Base-by-base conservation (phyloP, 1,140 invertebrate species). In the Heliconius hewitsoni region DNA sequence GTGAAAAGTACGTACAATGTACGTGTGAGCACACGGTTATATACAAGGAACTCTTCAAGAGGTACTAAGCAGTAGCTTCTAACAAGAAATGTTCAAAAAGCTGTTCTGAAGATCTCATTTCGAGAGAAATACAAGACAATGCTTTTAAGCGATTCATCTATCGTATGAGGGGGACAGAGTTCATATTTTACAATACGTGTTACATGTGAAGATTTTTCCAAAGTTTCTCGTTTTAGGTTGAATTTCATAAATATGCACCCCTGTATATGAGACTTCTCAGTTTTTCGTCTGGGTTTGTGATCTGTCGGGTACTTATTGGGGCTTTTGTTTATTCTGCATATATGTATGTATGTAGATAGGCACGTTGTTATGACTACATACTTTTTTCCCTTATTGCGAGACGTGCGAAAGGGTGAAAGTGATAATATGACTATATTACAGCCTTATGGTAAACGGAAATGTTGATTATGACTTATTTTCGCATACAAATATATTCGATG, bases 111-210 rank as follows among this genome's bases (percentile, higher is more conserved):
- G 87, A 89, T 89, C 88, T 91, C 86, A 89, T 89, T 89, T 88
- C 81, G 81, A 81, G 81, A 81, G 85, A 85, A 87, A 87, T 89
- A 92, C 91, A 93, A 92, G 91, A 93, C 90, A 91, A 93, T 89
- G 91, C 91, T 93, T 92, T 93, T 90, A 93, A 91, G 85, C 84
- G 89, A 89, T 91, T 90, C 86, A 86, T 85, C 84, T 85, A 83
- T 84, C 82, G 85, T 82, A 81, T 76, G 80, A 81, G 86, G 86
- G 82, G 42, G 74, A 73, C 79, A 80, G 71, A 73, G 77, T 75
- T 83, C 81, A 87, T 86, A 87, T 84, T 84, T 83, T 84, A 84
- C 83, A 80, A 82, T 78, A 81, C 76, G 60, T n/a, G 42, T 30
- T 46, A 60, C 72, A 77, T 80, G 78, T 80, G 81, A 57, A 55